Base-by-base conservation (phyloP, 2,888 invertebrate genomes). In the Troglohyphantes excavatus region DNA sequence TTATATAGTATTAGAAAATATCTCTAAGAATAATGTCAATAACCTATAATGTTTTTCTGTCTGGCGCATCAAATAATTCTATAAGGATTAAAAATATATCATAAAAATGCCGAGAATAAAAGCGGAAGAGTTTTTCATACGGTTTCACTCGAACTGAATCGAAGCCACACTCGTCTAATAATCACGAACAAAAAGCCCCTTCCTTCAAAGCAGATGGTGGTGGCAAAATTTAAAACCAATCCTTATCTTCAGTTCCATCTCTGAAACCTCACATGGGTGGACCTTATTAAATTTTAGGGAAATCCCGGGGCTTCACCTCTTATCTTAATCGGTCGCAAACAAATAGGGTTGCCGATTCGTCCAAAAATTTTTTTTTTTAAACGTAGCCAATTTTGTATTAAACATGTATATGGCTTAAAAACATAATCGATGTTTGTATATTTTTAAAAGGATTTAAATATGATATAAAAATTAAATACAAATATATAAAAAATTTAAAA, bases 211-310 rank as follows among this genome's bases (percentile, higher is more conserved):
- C 17, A 21, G 59, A 59, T 13, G 21, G 6, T n/a, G 59, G 7
- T 65, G 2, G 13, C 23, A 27, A 11, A 65, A 11, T 27, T 23
- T 9, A 65, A 27, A 27, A 23, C 11, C 65, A 2, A 13, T 13
- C 13, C 27, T 65, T 27, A 65, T 27, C 23, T 65, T 23, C 9
- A 19, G 19, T 61, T 7, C 27, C 17, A 21, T 67, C 46, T 46
- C 67, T 39, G 82, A 82, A 82, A 70, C 82, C 82, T 33, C 59
- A 82, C 70, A 81, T 46, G n/a, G 26, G 23, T n/a, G n/a, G 53
- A 39, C 85, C 67, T 85, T 76, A 85, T 85, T 85, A 85, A 85
- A 85, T 85, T 86, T 86, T 75, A 39, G 68, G 68, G 53, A 61
- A 84, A 78, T 39, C 39, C 29, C 68, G 53, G 65, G 85, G 76